Percentiles rank a stretch among this genome's conserved stretches.
phyloP scores from a whole-genome alignment of 2,113 vertebrate genomes.

The Corythaeola cristata region DNA sequence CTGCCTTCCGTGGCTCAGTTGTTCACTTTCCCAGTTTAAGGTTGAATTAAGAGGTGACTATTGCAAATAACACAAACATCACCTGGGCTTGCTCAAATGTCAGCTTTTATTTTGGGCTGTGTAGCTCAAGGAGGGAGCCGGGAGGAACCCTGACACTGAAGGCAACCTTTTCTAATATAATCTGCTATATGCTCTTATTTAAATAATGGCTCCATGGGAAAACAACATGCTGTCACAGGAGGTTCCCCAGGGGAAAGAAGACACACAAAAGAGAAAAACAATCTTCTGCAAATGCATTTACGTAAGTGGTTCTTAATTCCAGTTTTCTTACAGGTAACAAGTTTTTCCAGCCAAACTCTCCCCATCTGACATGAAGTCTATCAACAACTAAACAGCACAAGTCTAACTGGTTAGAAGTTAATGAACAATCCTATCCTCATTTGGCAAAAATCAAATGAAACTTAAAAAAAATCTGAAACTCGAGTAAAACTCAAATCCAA shows the following conservation, averaged over 20 bases:
- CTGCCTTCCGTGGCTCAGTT: neutral
- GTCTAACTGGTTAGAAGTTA: neutral
- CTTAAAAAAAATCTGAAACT: neutral
- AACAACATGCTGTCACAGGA: neutral
- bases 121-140: neutral
- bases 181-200: neutral
- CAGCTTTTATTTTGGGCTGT: neutral
- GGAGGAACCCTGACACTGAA: conserved; percentile 28
- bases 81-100: conserved; percentile 26
- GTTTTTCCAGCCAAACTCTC: neutral
- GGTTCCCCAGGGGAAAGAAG: neutral
- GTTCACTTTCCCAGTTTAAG: neutral
- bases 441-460: neutral
- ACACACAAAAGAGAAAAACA: neutral
- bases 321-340: neutral
- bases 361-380: neutral
- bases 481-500: neutral
- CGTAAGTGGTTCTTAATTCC: neutral
- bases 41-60: neutral
- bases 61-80: neutral
- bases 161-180: neutral
- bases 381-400: neutral
- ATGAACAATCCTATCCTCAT: neutral
- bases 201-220: neutral
- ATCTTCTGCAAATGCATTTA: neutral